These are phyloP conservation scores for Apocrypta bakeri DNA, from an alignment of 1,140 invertebrate genomes.

Conservation along the genomic window DNA sequence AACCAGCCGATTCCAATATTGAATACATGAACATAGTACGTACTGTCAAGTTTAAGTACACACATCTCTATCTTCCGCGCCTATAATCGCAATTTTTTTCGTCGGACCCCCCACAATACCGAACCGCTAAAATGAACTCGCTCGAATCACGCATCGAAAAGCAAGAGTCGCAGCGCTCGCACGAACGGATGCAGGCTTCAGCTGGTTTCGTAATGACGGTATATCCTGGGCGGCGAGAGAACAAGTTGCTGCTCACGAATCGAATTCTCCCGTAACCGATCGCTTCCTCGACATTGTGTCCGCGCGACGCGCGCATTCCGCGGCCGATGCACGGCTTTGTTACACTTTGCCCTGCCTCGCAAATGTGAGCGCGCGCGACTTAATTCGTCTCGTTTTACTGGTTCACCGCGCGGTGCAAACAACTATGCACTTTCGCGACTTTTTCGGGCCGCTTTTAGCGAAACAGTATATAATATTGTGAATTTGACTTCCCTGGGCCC, in stretches of 20 bases:
- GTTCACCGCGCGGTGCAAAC: neutral
- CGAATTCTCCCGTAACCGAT: conserved; percentile 51
- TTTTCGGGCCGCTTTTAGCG: neutral
- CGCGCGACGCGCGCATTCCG: neutral
- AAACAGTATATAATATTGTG: neutral
- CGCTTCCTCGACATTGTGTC: conserved; percentile 53
- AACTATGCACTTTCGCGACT: neutral
- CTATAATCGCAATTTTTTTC: too few species aligned
- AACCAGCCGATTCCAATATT: too few species aligned
- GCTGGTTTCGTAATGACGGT: conserved; percentile 43
- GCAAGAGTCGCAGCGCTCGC: neutral
- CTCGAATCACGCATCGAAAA: neutral
- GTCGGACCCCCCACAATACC: too few species aligned
- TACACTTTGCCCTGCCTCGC: conserved; percentile 7
- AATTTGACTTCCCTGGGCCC: neutral
- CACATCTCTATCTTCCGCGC: too few species aligned
- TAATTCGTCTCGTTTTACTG: neutral
- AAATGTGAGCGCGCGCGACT: neutral
- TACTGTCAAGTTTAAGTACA: too few species aligned
- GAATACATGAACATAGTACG: too few species aligned
- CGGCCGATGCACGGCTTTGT: conserved; percentile 37
- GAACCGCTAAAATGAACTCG: neutral
- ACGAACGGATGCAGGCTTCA: conserved; percentile 44
- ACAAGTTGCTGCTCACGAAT: conserved; percentile 3
- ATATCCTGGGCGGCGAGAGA: conserved; percentile 23